phyloP scores from a whole-genome alignment of 37 sponge, comb jelly and placozoan species.

The Agelas oroides region DNA sequence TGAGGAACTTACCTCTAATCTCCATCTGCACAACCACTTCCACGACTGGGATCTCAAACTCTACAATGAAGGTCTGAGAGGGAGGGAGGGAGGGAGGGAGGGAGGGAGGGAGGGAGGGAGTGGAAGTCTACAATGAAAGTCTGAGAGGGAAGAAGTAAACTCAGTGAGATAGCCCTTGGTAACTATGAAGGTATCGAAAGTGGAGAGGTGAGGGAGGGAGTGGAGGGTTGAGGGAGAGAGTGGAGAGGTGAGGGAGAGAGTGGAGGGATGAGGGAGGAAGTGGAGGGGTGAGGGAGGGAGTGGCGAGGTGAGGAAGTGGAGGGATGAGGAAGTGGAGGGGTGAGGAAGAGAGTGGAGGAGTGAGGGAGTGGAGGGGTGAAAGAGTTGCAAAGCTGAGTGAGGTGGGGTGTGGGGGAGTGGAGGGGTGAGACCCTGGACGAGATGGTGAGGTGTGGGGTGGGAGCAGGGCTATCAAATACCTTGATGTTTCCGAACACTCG shows the following conservation, averaged over 20 bases:
- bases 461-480: neutral
- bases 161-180: no score
- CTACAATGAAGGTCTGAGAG: conserved; percentile 43
- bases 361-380: neutral
- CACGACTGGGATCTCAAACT: conserved; percentile 45
- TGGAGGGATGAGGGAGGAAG: neutral
- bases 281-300: neutral
- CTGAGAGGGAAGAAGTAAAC: no score
- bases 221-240: neutral
- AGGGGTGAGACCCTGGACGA: neutral
- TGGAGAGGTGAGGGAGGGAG: neutral
- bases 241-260: neutral
- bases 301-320: no score
- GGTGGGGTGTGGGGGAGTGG: neutral
- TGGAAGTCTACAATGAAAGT: no score
- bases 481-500: conserved; percentile 57
- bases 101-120: neutral
- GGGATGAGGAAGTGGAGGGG: neutral
- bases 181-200: conserved; percentile 39
- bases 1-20: conserved; percentile 34
- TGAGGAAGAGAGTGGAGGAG: neutral
- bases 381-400: neutral
- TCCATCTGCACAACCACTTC: conserved; percentile 37
- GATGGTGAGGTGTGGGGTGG: no score
- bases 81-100: neutral